Base-by-base conservation (phyloP, 53 echinoderm and acorn worm species). In the Stichopus horrens region DNA sequence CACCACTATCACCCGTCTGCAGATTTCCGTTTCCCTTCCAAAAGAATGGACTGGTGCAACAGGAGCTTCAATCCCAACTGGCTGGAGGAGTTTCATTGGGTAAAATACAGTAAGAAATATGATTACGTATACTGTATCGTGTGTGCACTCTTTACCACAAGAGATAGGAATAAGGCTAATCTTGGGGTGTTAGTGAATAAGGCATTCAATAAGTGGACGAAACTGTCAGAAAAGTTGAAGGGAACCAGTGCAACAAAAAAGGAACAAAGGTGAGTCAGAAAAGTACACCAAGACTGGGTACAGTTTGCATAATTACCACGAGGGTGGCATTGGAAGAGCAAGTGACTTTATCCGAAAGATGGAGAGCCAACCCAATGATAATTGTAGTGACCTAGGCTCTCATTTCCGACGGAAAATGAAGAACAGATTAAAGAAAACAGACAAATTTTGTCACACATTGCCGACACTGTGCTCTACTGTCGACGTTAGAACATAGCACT, bases 101-200 rank as follows among this genome's bases (percentile, higher is more conserved):
- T 82, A 7, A 53, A 82, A 21, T 82, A 82, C 56, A 82, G 83
- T 82, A 52, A n/a, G 16, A 18, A 52, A 7, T 52, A 55, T 53
- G 83, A 57, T 55, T 54, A 18, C 58, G 59, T 82, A 21, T 82
- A 82, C 56, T 82, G 83, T 82, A 53, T 82, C 53, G 53, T 54
- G 54, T 82, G 83, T 21, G 83, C 83, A 55, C 60, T 82, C 83
- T 82, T 82, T 55, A 54, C 54, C 54, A 53, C 83, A 53, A 82
- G 55, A 55, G 83, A 82, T 11, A 82, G 16, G 59, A 52, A n/a
- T 19, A 82, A 18, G 54, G 59, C 59, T 59, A 82, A 82, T 54
- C 53, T 51, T 14, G 53, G 53, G 51, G 54, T 53, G 57, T 82
- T 82, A 53, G 83, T 82, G 55, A 82, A 52, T 54, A 16, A 55